Base-by-base conservation (phyloP, 1,140 invertebrate species). In the Wiebesia pumilae region DNA sequence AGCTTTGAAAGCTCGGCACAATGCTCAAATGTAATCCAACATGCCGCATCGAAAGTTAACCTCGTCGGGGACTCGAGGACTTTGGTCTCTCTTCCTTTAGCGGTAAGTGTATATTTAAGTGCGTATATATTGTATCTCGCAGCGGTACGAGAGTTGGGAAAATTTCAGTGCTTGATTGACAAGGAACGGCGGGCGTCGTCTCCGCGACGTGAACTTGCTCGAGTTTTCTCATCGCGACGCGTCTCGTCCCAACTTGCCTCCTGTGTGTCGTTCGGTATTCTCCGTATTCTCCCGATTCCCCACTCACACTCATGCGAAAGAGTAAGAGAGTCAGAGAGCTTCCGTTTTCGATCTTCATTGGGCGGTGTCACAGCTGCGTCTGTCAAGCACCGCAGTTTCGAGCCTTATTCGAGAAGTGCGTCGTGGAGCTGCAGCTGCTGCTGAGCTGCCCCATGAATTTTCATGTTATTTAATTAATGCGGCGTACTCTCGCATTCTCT, bases 391-490 rank as follows among this genome's bases (percentile, higher is more conserved):
- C 69, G 43, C 19, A 35, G 47, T 30, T 33, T 65, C 24, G 6
- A 67, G 33, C 54, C 58, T 43, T 62, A 38, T 78, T 77, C 54
- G 73, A 38, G 73, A 78, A 65, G 43, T 84, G 16, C 24, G 6
- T 38, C 38, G 35, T 16, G 40, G 40, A 62, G 14, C 6, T 54
- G 1, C n/a, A n/a, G 24, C 40, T 43, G 58, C 14, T 21, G 35
- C 51, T 35, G 38, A 67, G 77, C 78, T 30, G 33, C 30, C 40
- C 85, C 69, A 75, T 83, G 85, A 82, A 86, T 86, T 83, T 86
- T 86, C 80, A 86, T 78, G 58, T 73, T 38, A 33, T 54, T 78
- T 86, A 82, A 86, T 86, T 82, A 83, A 86, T 86, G 21, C 58
- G 51, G 38, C 35, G 43, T 51, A 67, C 14, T 47, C 58, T 35